Conservation (phyloP, 1,140 invertebrate species). For the Diabrotica virgifera region DNA sequence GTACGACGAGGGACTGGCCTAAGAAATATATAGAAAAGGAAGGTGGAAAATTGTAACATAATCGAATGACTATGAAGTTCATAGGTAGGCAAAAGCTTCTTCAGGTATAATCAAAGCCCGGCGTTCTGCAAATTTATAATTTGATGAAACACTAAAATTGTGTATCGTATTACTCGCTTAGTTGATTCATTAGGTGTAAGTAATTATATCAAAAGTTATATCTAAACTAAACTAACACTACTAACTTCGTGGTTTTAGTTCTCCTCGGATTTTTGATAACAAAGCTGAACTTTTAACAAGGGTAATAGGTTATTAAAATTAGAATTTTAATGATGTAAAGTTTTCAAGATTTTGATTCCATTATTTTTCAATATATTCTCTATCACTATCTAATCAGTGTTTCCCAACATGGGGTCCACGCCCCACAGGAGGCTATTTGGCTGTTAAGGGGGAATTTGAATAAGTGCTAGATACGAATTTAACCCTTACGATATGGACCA, state of each 20-base stretch:
- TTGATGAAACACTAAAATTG: slow-evolving; percentile 3
- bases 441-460: too few species aligned
- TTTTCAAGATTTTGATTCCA: too few species aligned
- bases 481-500: too few species aligned
- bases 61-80: background rate
- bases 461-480: too few species aligned
- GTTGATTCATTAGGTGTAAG: slow-evolving; percentile 2
- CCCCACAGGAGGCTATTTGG: too few species aligned
- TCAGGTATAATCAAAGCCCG: slow-evolving; percentile 1
- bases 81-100: background rate
- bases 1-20: background rate
- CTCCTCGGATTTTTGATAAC: background rate
- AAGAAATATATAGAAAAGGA: slow-evolving; percentile 3
- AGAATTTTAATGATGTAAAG: too few species aligned
- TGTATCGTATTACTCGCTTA: slow-evolving; percentile 2
- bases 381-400: too few species aligned
- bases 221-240: background rate
- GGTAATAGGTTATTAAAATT: background rate
- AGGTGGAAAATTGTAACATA: slow-evolving; percentile 1
- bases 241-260: background rate
- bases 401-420: too few species aligned
- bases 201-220: slow-evolving; percentile 1
- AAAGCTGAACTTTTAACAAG: background rate
- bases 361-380: too few species aligned
- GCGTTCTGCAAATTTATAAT: background rate